Conservation (phyloP, 2,797 vertebrate species). For the Malacoctenus gilli region DNA sequence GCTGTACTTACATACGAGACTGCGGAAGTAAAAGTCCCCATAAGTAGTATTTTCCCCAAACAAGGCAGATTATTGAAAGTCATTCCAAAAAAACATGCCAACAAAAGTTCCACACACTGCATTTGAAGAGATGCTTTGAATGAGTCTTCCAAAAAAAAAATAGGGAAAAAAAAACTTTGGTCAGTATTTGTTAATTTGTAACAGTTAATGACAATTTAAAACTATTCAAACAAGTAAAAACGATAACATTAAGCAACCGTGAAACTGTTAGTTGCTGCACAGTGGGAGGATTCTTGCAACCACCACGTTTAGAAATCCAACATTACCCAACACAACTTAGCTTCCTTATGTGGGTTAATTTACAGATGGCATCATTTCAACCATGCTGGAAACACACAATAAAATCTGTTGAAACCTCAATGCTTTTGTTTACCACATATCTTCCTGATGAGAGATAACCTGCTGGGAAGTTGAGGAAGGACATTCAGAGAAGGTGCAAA, state of each 20-base stretch:
- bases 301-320: slow-evolving; percentile 53
- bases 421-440: slow-evolving; percentile 57
- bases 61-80: neutral
- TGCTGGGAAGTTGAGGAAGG: slow-evolving; percentile 57
- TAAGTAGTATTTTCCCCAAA: too few relatives aligned
- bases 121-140: too few relatives aligned
- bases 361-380: slow-evolving; percentile 41
- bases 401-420: slow-evolving; percentile 10
- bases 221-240: neutral
- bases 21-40: too few relatives aligned
- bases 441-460: slow-evolving; percentile 48
- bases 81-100: slow-evolving; percentile 17
- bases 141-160: slow-evolving; percentile 1
- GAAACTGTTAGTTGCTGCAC: slow-evolving; percentile 70
- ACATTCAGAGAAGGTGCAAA: slow-evolving; percentile 14
- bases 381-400: slow-evolving; percentile 43
- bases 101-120: slow-evolving; percentile 2
- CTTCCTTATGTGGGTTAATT: slow-evolving; percentile 55
- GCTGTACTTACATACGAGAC: too few relatives aligned
- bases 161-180: neutral
- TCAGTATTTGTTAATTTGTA: slow-evolving; percentile 46
- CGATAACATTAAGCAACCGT: slow-evolving; percentile 19
- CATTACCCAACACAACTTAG: slow-evolving; percentile 58
- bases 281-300: slow-evolving; percentile 35
- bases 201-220: slow-evolving; percentile 27